phyloP scores from a whole-genome alignment of 2,113 vertebrate genomes.

The Lophura nycthemera region DNA sequence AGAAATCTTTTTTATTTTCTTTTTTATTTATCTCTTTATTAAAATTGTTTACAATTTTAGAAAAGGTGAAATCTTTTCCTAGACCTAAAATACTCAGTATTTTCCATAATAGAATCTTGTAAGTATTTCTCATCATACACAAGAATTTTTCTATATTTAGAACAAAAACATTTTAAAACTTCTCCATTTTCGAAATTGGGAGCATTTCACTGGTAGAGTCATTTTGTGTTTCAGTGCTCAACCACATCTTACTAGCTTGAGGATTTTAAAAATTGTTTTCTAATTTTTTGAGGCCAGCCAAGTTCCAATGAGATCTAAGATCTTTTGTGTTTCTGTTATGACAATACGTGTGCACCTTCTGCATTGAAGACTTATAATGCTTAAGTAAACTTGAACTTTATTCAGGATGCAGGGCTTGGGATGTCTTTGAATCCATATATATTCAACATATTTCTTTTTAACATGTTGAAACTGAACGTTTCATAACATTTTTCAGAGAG shows the following conservation, averaged over 20 bases:
- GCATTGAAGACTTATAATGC: not conserved
- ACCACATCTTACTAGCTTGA: not conserved
- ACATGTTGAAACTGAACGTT: fast-evolving
- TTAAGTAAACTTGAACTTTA: not conserved
- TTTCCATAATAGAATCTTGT: not conserved
- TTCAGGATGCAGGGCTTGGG: not conserved
- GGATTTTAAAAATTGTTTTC: not conserved
- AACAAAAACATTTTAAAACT: not conserved
- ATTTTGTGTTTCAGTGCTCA: not conserved
- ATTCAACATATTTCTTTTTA: not conserved
- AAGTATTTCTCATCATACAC: not conserved
- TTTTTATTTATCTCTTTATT: no score
- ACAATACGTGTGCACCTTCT: not conserved
- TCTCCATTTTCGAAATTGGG: not conserved
- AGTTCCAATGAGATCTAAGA: not conserved
- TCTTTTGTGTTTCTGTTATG: not conserved
- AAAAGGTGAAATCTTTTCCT: not conserved
- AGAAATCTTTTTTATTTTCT: not conserved
- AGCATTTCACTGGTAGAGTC: not conserved
- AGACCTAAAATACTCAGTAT: not conserved
- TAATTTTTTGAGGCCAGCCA: not conserved
- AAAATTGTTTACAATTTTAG: not conserved
- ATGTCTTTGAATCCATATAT: not conserved
- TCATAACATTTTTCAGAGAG: not conserved
- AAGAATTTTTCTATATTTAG: not conserved